Evolutionary conservation across 2,797 vertebrate genomes (phyloP).

Genomic region (Neoniphon sammara): DNA sequence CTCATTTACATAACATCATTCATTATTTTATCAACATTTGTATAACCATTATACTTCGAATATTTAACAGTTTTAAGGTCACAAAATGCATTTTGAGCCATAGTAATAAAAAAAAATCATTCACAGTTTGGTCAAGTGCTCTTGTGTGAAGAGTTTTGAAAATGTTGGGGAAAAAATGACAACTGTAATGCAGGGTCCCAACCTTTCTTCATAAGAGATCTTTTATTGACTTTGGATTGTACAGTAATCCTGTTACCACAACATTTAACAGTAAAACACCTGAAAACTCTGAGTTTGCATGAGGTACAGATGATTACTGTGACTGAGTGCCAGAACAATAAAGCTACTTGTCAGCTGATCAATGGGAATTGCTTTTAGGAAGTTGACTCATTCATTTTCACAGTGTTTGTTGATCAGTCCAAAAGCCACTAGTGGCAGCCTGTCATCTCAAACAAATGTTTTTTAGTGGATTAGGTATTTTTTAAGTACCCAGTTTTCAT

Average conservation of each 20-base stretch:
- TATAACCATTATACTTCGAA: no score
- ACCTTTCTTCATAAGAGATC: background rate
- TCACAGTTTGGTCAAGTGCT: no score
- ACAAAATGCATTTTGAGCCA: no score
- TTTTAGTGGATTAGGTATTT: background rate
- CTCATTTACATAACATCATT: no score
- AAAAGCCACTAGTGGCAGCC: background rate
- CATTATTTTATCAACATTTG: no score
- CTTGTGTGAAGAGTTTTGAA: no score
- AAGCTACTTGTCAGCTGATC: constrained; percentile 11
- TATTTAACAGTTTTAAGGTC: no score
- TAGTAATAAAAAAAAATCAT: no score
- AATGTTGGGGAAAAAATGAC: no score
- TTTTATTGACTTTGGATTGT: constrained; percentile 2
- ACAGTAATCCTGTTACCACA: background rate
- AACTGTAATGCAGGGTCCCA: no score
- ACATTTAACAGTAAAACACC: background rate
- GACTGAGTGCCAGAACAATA: background rate
- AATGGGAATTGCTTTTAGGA: constrained; percentile 2
- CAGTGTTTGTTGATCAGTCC: background rate
- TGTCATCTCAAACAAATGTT: background rate
- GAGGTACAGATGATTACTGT: background rate
- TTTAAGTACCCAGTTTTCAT: constrained; percentile 23
- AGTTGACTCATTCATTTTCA: background rate
- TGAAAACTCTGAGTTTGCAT: constrained; percentile 4